Conservation (phyloP, 1,140 invertebrate species). For the Bombus huntii region DNA sequence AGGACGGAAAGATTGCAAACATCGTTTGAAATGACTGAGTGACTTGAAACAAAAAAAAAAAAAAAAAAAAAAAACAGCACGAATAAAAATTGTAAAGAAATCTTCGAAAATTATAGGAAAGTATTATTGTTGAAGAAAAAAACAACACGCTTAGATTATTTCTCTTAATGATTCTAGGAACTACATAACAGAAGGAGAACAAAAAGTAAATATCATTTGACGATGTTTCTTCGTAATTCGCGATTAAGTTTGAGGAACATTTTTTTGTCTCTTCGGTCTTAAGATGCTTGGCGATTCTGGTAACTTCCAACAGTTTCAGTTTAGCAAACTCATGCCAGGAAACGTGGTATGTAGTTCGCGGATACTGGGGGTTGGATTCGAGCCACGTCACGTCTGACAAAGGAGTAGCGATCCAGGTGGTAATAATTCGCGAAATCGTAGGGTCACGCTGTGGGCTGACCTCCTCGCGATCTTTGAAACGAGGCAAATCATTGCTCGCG, state of each 20-base stretch:
- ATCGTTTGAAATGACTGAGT: background rate
- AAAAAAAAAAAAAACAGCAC: no score
- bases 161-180: no score
- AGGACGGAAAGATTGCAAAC: background rate
- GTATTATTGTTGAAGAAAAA: no score
- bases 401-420: slow-evolving; percentile 33
- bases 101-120: no score
- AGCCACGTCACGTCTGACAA: slow-evolving; percentile 36
- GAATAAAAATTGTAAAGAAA: no score
- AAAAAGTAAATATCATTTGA: no score
- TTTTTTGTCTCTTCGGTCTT: background rate
- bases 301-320: background rate
- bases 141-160: no score
- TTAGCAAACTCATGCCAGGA: background rate
- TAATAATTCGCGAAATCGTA: slow-evolving; percentile 62
- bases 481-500: slow-evolving; percentile 58
- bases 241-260: background rate
- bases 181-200: no score
- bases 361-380: background rate
- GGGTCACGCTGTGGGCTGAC: slow-evolving; percentile 45
- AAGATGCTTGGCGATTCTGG: background rate
- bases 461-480: slow-evolving; percentile 46
- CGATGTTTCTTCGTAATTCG: background rate
- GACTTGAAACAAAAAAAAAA: no score
- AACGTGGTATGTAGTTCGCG: background rate